Evolutionary conservation across 2,797 vertebrate species (phyloP).

Genomic region (Manis crassicaudata): DNA sequence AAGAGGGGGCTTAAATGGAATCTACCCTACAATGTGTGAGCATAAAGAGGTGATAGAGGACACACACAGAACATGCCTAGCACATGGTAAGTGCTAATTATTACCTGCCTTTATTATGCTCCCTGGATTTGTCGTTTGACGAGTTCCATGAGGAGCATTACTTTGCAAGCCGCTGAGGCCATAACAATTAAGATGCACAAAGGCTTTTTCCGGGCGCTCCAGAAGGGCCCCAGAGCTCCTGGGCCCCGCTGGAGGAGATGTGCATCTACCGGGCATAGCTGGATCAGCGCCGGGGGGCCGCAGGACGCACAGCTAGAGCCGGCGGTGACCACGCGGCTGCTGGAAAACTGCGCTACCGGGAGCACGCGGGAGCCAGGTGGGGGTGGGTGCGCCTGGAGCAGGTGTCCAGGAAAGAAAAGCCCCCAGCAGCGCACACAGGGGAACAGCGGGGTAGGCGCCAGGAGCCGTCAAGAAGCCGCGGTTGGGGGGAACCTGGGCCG

Average conservation of each 20-base stretch:
- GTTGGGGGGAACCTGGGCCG: too few relatives aligned
- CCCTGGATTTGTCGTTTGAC: background rate
- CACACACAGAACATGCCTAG: background rate
- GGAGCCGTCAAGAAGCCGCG: background rate
- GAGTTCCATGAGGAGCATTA: background rate
- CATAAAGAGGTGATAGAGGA: background rate
- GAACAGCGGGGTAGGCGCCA: accelerated
- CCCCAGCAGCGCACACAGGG: accelerated
- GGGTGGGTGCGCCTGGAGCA: background rate
- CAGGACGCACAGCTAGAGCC: background rate
- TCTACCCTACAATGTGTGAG: background rate
- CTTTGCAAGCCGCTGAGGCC: background rate
- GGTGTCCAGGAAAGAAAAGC: background rate
- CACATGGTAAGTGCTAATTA: background rate
- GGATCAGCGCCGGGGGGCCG: too few relatives aligned
- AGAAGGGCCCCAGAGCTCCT: background rate
- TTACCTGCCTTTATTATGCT: background rate
- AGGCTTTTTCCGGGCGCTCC: background rate
- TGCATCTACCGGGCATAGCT: accelerated
- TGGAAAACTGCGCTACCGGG: too few relatives aligned
- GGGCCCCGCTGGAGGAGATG: background rate
- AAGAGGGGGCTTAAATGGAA: background rate
- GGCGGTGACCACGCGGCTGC: background rate
- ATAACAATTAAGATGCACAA: background rate
- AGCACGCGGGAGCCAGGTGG: too few relatives aligned